Evolutionary conservation across 53 echinoderm and acorn worm genomes (phyloP), one percentile per base, ranked within the genome.

Genomic region (Echinarachnius parma): DNA sequence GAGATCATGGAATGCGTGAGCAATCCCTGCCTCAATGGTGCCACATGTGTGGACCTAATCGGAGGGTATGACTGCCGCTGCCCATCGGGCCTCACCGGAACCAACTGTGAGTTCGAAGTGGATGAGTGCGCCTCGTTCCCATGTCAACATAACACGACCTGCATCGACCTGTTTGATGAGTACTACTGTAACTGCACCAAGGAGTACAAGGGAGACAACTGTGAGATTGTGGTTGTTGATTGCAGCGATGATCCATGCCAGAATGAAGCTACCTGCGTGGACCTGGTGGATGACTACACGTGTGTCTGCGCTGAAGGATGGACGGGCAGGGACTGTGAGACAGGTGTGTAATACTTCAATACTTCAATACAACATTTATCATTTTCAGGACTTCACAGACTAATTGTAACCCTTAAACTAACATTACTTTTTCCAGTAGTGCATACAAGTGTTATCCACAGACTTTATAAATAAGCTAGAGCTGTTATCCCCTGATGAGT

Each of bases 101-200:
- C 44, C 56, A 34, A 72, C 57, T 72, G 74, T 36, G 74, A 72
- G 28, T 9, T 18, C 9, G 74, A 72, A 14, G 56, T 72, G 18
- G 29, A 44, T 2, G 74, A 72, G 42, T 72, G 74, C 46, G 35
- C 27, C 54, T 72, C 74, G 5, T 11, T 21, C 23, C 74, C 74
- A 3, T 72, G 74, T n/a, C 42, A 56, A n/a, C 2, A 44, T 19
- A 72, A 72, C 28, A 9, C 74, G 5, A 72, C 74, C 25, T 72
- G 74, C 57, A 39, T 30, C 5, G 42, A 72, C 2, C n/a, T 72
- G 16, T 35, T 72, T 20, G 57, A 72, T 56, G 74, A 42, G 10
- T 72, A 72, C 42, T 36, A 56, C 27, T 72, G 74, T 42, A 72
- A 56, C 42, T 72, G 74, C 74, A 72, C 74, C 19, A 57, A 72